Evolutionary conservation across 2,113 vertebrate species (phyloP).

Genomic region (Saccopteryx bilineata): DNA sequence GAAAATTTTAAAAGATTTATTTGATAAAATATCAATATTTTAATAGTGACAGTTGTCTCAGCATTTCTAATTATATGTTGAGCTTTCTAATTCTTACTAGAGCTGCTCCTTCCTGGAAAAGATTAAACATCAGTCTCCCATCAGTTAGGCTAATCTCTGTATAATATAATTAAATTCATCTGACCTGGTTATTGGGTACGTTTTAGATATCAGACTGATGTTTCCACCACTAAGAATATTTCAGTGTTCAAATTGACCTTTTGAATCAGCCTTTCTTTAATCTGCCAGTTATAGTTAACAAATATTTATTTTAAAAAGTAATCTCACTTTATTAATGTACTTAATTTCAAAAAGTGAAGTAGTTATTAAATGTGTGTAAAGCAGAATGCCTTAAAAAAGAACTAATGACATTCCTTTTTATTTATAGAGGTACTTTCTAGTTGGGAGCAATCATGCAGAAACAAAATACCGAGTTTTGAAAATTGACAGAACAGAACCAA

Average conservation of each 20-base stretch:
- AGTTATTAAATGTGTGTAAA: constrained; percentile 28
- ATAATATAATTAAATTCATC: constrained; percentile 68
- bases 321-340: constrained; percentile 33
- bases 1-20: constrained; percentile 49
- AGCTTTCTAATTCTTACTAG: constrained; percentile 60
- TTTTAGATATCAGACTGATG: constrained; percentile 67
- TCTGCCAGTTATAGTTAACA: constrained; percentile 36
- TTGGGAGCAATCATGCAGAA: constrained; percentile 97
- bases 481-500: constrained; percentile 98
- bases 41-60: constrained; percentile 60
- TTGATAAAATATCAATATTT: constrained; percentile 60
- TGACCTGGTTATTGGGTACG: constrained; percentile 64
- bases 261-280: constrained; percentile 54
- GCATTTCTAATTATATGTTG: background rate
- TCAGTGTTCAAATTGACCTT: constrained; percentile 66
- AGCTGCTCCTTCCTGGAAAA: constrained; percentile 32
- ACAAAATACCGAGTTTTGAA: constrained; percentile 97
- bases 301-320: constrained; percentile 54
- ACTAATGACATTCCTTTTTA: constrained; percentile 50
- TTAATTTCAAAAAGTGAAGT: constrained; percentile 37
- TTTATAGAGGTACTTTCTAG: constrained; percentile 96
- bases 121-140: constrained; percentile 47
- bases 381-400: constrained; percentile 60
- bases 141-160: constrained; percentile 56
- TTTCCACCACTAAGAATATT: constrained; percentile 63